These are phyloP conservation scores for Rhynchotus rufescens DNA, from an alignment of 2,797 vertebrate genomes.

Conservation along the genomic window DNA sequence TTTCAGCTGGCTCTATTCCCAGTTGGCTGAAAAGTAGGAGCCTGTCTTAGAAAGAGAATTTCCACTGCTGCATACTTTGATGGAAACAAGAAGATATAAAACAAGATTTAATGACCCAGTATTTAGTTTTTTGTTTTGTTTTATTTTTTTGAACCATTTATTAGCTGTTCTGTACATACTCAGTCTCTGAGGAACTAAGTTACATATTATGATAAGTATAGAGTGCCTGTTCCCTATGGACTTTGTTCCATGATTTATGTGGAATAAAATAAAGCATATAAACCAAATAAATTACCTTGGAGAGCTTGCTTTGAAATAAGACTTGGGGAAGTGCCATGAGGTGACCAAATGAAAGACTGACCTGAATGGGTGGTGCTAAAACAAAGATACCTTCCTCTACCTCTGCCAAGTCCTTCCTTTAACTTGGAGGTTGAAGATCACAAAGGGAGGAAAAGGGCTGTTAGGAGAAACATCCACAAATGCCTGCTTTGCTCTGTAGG, in stretches of 20 bases:
- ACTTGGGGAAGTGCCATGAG: slow-evolving; percentile 20
- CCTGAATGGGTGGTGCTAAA: slow-evolving; percentile 19
- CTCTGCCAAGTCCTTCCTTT: not conserved
- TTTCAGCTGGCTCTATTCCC: slow-evolving; percentile 72
- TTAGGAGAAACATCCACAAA: not conserved
- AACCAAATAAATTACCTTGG: slow-evolving; percentile 67
- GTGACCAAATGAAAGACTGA: slow-evolving; percentile 59
- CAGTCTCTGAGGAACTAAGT: slow-evolving; percentile 63
- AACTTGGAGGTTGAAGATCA: not conserved
- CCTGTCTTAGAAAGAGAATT: slow-evolving; percentile 72
- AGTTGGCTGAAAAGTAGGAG: slow-evolving; percentile 70
- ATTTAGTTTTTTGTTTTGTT: not conserved
- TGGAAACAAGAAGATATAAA: slow-evolving; percentile 72
- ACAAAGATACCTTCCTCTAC: not conserved
- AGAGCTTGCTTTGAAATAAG: slow-evolving; percentile 66
- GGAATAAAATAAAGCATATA: slow-evolving; percentile 67
- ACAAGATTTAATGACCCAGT: slow-evolving; percentile 68
- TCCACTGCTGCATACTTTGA: slow-evolving; percentile 70
- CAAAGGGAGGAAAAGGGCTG: not conserved
- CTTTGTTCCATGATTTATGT: slow-evolving; percentile 64
- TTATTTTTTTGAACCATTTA: slow-evolving; percentile 49
- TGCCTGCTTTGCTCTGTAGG: not conserved
- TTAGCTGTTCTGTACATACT: slow-evolving; percentile 68
- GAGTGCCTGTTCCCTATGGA: slow-evolving; percentile 69
- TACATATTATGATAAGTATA: slow-evolving; percentile 73